Conservation (phyloP, 2,797 vertebrate species). For the Cirrhinus molitorella region DNA sequence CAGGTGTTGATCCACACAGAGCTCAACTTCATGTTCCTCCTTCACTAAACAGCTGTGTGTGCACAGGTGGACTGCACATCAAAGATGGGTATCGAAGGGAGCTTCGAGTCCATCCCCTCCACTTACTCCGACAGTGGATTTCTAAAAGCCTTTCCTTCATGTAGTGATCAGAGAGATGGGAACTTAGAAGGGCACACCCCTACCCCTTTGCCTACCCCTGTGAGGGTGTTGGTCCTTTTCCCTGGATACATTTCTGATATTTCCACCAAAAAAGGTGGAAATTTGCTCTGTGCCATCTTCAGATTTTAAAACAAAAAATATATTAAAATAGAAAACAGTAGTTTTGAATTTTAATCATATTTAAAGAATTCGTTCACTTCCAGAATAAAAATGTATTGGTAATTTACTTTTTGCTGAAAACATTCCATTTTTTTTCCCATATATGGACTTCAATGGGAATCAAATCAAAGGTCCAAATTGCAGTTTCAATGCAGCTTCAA, state of each 20-base stretch:
- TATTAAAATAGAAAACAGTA: too few relatives aligned
- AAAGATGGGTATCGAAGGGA: conserved; percentile 24
- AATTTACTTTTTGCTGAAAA: too few relatives aligned
- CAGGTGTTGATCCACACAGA: conserved; percentile 37
- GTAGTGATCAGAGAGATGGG: conserved; percentile 32
- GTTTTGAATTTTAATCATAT: too few relatives aligned
- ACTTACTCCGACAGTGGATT: conserved; percentile 39
- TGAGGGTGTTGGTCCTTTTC: not conserved
- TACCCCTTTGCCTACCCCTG: not conserved
- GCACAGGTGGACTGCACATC: conserved; percentile 41
- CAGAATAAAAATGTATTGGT: too few relatives aligned
- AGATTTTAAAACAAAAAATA: not conserved
- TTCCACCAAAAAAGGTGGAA: not conserved
- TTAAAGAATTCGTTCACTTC: too few relatives aligned
- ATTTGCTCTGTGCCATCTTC: not conserved
- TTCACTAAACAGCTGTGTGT: conserved; percentile 43
- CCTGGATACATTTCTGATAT: not conserved
- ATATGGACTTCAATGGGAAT: too few relatives aligned
- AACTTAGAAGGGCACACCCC: not conserved
- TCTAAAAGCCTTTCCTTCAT: conserved; percentile 44
- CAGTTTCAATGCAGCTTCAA: too few relatives aligned
- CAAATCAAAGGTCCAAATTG: too few relatives aligned
- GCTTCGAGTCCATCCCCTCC: conserved; percentile 31
- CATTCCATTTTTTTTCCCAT: too few relatives aligned
- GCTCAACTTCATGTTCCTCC: conserved; percentile 27